Evolutionary conservation across 2,888 invertebrate genomes (phyloP), one percentile per base, ranked within the genome.

Genomic region (Ischnura elegans): DNA sequence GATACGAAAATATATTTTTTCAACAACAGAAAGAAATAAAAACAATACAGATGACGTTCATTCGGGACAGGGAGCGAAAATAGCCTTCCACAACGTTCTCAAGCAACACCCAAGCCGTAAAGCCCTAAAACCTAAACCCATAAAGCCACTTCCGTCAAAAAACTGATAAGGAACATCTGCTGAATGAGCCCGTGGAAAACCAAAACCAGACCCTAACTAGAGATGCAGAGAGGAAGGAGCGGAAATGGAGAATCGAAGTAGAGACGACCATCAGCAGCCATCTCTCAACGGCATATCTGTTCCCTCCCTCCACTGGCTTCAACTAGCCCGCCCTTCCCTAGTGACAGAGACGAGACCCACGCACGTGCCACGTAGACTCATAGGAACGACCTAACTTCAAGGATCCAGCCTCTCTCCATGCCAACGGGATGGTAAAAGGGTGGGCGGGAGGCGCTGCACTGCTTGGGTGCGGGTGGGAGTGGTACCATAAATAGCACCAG

Each of bases 311-410:
- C 51, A 13, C 2, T 6, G 0, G 6, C 47, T 19, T 25, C 36
- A 42, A 55, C 90, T 36, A 29, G 61, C 55, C 51, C 61, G 25
- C 29, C 8, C 8, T 76, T 76, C 16, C 76, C 36, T 13, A 16
- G 29, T 90, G 90, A 90, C 90, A 90, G 19, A 51, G 90, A 90
- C 90, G 36, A 61, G 90, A 90, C 42, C 43, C 90, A 61, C 90
- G 61, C 90, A 55, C 46, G 46, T 51, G 36, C 29, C 43, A 66
- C 90, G 25, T 45, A 61, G 43, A 43, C n/a, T 51, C n/a, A 16
- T 19, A 51, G 43, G 61, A 90, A 43, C 42, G 43, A 51, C 47
- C 47, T 51, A 47, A 25, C 55, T 87, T 25, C 36, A 87, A n/a
- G 51, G 42, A 0, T 46, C 87, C 36, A 51, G 36, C 87, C 4